Conservation (phyloP, 1,140 invertebrate species). For the Halictus rubicundus region DNA sequence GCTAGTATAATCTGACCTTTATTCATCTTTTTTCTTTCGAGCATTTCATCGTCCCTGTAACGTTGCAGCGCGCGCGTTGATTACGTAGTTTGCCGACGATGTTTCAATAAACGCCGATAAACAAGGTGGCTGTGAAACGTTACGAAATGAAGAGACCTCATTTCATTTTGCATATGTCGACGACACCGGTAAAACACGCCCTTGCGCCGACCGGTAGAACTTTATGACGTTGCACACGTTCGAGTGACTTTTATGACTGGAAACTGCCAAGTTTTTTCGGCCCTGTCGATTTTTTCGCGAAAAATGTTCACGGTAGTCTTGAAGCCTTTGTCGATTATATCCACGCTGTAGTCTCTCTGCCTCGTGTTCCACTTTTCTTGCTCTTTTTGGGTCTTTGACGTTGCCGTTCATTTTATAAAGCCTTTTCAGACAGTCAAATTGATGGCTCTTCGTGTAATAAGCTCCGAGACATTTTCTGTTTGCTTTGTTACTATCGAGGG, state of each 20-base stretch:
- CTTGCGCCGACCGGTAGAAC: not conserved
- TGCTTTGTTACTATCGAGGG: no score
- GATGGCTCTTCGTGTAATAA: no score
- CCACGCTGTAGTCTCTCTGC: no score
- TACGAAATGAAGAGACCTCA: not conserved
- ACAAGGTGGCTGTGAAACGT: not conserved
- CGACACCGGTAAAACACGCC: not conserved
- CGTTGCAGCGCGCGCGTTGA: not conserved
- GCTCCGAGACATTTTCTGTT: no score
- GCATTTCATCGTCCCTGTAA: not conserved
- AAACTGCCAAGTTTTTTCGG: constrained; percentile 4
- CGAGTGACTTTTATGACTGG: not conserved
- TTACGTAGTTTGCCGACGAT: not conserved
- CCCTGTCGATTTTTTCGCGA: not conserved
- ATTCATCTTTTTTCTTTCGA: not conserved
- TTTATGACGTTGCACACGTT: constrained; percentile 7
- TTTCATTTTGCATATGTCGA: not conserved
- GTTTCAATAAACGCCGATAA: not conserved
- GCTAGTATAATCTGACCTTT: no score
- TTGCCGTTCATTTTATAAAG: no score
- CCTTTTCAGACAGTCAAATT: no score
- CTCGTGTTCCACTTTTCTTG: not conserved
- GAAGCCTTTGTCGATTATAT: not conserved
- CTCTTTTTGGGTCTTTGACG: not conserved
- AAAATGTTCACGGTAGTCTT: not conserved